These are phyloP conservation scores for Lamprologus speciosus DNA, from an alignment of 2,113 vertebrate genomes.

Conservation along the genomic window DNA sequence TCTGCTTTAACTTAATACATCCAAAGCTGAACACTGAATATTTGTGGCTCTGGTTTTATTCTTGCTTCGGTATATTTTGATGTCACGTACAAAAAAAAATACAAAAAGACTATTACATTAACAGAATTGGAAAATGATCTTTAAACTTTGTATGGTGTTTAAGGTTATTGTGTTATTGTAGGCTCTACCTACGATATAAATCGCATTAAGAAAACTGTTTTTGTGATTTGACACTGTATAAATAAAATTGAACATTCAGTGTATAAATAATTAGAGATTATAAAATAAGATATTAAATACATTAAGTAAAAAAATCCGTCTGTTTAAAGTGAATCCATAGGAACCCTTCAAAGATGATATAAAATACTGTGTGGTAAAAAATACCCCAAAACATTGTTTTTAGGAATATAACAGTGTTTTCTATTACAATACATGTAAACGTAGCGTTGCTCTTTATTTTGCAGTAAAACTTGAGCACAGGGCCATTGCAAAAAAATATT, in stretches of 20 bases:
- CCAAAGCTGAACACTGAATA: not conserved
- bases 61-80: rapidly evolving
- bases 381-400: not conserved
- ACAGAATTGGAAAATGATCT: not conserved
- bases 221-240: not conserved
- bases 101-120: not conserved
- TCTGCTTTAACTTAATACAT: rapidly evolving
- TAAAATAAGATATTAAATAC: not conserved
- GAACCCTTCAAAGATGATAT: rapidly evolving
- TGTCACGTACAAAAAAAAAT: not conserved
- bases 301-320: rapidly evolving
- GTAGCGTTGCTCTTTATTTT: not conserved
- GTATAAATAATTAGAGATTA: not conserved
- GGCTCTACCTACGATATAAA: not conserved
- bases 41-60: not conserved
- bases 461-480: rapidly evolving
- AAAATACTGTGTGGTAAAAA: not conserved
- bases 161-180: rapidly evolving
- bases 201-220: rapidly evolving
- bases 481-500: not conserved
- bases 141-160: not conserved
- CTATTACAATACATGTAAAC: not conserved
- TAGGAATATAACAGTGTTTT: not conserved
- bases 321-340: not conserved
- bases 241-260: not conserved